Base-by-base conservation (phyloP, 2,888 invertebrate species). In the Antheraea yamamai region DNA sequence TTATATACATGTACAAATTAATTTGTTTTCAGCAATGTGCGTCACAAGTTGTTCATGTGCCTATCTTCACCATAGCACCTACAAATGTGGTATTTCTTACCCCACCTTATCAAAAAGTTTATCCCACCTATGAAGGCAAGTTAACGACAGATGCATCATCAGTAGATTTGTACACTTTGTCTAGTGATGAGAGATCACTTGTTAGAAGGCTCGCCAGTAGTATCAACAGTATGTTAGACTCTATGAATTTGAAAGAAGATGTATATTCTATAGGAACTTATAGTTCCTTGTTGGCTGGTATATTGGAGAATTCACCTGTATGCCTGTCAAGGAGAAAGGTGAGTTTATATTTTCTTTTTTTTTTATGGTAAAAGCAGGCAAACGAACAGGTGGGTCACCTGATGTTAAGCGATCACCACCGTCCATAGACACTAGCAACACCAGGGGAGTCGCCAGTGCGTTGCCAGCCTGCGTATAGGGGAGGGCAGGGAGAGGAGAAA, bases 201-300 rank as follows among this genome's bases (percentile, higher is more conserved):
- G 89, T 95, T 0, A 82, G 94, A 73, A 91, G 95, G 77, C 80
- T 96, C 58, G 95, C 95, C 1, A 92, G 94, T 79, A 90, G 95
- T 23, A 81, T 96, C 6, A 95, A 96, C 78, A 95, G 94, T 76
- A 85, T 96, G 85, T 83, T 96, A 77, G 95, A 96, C 52, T 94
- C 95, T 23, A 92, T 97, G 88, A 95, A 96, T 79, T 92, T 96
- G 12, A 95, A 95, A 77, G 97, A 97, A 81, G 97, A 97, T 83
- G 91, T 96, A 39, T 97, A 95, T 82, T 96, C 95, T 73, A 88
- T 97, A 82, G 97, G 97, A 6, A 91, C 94, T 51, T 95, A 95
- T 72, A 96, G 97, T 83, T 95, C 96, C 20, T 89, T 96, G 68
- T 84, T 97, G 35, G 96, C 96, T 77, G 94, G 95, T 20, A 95